Percentiles rank a stretch among this genome's conserved stretches.
These are phyloP conservation scores for Apteryx owenii DNA, from an alignment of 2,113 vertebrate species.

Conservation along the genomic window DNA sequence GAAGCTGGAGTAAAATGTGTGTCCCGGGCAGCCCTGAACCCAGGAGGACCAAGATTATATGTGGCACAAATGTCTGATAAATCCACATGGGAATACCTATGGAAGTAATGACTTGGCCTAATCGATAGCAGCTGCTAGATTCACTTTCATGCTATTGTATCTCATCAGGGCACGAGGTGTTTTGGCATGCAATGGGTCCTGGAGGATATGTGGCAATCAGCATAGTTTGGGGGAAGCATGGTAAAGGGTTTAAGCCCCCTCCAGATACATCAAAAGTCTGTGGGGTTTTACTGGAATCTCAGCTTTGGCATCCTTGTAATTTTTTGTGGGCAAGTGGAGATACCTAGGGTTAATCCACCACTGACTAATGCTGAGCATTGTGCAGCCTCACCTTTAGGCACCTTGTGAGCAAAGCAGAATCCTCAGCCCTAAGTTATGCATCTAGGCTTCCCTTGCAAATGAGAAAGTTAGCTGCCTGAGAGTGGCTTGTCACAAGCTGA, in stretches of 20 bases:
- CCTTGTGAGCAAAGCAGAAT: neutral
- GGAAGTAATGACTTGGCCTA: slow-evolving; percentile 54
- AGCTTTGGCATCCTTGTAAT: neutral
- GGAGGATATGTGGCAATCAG: neutral
- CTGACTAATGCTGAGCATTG: neutral
- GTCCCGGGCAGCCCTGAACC: slow-evolving; percentile 15
- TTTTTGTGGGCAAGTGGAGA: slow-evolving; percentile 2
- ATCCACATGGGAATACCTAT: neutral
- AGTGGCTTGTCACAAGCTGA: slow-evolving; percentile 8
- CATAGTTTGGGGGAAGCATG: neutral
- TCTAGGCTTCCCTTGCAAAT: slow-evolving; percentile 15
- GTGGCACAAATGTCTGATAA: slow-evolving; percentile 46
- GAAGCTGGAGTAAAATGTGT: slow-evolving; percentile 34
- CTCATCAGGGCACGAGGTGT: slow-evolving; percentile 16
- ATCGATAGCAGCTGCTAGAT: slow-evolving; percentile 59
- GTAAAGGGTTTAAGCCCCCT: neutral
- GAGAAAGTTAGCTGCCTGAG: neutral
- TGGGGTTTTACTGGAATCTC: neutral
- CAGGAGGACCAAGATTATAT: slow-evolving; percentile 43
- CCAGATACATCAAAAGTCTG: neutral
- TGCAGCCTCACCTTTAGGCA: neutral
- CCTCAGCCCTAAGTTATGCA: slow-evolving; percentile 1
- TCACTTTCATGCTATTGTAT: slow-evolving; percentile 31
- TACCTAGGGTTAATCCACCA: neutral
- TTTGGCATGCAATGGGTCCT: neutral